phyloP scores from a whole-genome alignment of 2,888 invertebrate species.

The Acleris cristana region DNA sequence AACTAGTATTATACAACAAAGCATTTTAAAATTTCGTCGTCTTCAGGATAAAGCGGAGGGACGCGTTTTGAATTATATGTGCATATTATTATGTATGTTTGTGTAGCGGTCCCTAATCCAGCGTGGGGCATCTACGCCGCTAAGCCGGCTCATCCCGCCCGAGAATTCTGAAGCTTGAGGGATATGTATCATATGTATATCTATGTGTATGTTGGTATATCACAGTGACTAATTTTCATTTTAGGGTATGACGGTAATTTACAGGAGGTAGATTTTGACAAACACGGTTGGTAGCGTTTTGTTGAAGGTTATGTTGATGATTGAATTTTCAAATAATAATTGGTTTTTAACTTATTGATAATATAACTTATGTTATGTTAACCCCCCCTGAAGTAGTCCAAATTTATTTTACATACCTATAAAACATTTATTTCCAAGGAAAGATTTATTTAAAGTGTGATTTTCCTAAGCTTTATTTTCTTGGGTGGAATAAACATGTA shows the following conservation, averaged over 20 bases:
- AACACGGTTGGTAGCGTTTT: neutral
- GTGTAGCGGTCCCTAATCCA: conserved; percentile 20
- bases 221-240: neutral
- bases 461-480: too few species aligned
- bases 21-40: neutral
- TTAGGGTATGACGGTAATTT: too few species aligned
- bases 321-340: neutral
- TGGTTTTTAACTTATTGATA: too few species aligned
- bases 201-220: neutral
- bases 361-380: too few species aligned
- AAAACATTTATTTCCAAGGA: too few species aligned
- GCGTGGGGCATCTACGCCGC: conserved; percentile 23
- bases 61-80: neutral
- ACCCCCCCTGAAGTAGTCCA: too few species aligned
- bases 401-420: too few species aligned
- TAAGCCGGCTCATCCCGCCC: conserved; percentile 29
- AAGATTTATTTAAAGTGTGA: too few species aligned
- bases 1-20: neutral
- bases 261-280: too few species aligned
- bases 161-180: conserved; percentile 23
- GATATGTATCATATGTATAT: neutral
- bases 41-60: neutral
- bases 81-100: neutral
- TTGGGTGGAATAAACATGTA: too few species aligned
- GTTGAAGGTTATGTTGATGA: neutral